Evolutionary conservation across 2,888 invertebrate genomes (phyloP).

Genomic region (Eristalinus sepulchralis): DNA sequence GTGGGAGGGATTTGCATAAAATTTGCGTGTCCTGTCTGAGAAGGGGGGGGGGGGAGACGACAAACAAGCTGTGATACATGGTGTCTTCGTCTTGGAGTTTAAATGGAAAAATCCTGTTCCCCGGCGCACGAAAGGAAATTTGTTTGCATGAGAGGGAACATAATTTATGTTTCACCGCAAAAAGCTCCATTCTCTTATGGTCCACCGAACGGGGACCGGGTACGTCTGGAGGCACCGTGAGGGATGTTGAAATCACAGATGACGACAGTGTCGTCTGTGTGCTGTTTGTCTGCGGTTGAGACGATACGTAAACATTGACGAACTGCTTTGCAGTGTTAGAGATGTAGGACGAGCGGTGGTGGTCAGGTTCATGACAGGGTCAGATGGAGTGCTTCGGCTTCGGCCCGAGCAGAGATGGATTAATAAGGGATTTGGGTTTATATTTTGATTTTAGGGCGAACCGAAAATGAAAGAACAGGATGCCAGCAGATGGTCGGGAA

Average conservation of each 20-base stretch:
- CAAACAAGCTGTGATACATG: neutral
- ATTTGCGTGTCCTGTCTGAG: neutral
- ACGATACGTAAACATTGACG: neutral
- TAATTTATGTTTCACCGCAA: constrained; percentile 10
- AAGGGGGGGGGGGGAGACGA: neutral
- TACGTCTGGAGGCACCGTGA: neutral
- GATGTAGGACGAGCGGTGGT: neutral
- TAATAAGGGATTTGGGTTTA: neutral
- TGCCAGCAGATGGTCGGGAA: no score
- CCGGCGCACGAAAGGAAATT: neutral
- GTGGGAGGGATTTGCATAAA: neutral
- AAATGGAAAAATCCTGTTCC: neutral
- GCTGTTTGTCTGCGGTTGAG: neutral
- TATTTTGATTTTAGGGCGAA: neutral
- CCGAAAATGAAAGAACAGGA: no score
- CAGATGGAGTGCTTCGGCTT: neutral
- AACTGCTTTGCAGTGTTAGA: neutral
- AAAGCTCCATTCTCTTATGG: neutral
- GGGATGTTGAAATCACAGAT: neutral
- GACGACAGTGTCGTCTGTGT: neutral
- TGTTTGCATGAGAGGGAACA: neutral
- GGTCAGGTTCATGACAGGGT: neutral
- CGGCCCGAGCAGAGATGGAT: neutral
- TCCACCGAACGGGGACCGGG: neutral
- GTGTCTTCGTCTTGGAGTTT: neutral